Percentiles rank a stretch among this genome's conserved stretches.
Conservation (phyloP, 1,140 invertebrate species). For the Trichogramma pretiosum region DNA sequence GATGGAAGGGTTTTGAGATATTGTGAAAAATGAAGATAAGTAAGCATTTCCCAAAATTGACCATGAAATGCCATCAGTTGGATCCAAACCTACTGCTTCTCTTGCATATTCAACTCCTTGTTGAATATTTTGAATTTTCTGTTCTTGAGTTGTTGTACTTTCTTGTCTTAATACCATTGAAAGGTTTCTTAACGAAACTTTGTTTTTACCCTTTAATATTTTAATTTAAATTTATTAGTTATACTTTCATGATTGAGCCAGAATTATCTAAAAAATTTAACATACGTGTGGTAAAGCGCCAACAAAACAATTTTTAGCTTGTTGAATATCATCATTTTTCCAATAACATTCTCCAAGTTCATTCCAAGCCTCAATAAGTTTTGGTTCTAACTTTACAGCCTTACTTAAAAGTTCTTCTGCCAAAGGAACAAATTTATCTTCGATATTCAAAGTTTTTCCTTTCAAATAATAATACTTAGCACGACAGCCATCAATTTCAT, state of each 20-base stretch:
- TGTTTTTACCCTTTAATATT: constrained; percentile 59
- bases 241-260: too few species aligned
- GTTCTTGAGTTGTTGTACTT: constrained; percentile 43
- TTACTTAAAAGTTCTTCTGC: constrained; percentile 69
- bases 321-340: constrained; percentile 73
- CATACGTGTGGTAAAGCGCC: constrained; percentile 71
- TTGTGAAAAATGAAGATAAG: constrained; percentile 69
- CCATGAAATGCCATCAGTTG: constrained; percentile 79
- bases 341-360: constrained; percentile 83
- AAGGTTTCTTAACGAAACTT: constrained; percentile 68
- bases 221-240: background rate
- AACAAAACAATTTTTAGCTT: constrained; percentile 78
- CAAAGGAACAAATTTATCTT: constrained; percentile 56
- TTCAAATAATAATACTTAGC: constrained; percentile 66
- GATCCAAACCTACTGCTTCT: constrained; percentile 72
- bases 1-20: constrained; percentile 62
- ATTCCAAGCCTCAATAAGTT: constrained; percentile 78
- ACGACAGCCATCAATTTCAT: constrained; percentile 48
- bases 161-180: constrained; percentile 77
- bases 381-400: constrained; percentile 78
- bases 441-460: constrained; percentile 69
- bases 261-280: constrained; percentile 20
- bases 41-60: constrained; percentile 78
- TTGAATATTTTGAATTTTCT: constrained; percentile 57
- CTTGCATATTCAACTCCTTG: constrained; percentile 72